A percentile compares a stretch with the other conserved stretches of the same genome.
Conservation (phyloP, 2,113 vertebrate species). For the Bujurquina vittata region DNA sequence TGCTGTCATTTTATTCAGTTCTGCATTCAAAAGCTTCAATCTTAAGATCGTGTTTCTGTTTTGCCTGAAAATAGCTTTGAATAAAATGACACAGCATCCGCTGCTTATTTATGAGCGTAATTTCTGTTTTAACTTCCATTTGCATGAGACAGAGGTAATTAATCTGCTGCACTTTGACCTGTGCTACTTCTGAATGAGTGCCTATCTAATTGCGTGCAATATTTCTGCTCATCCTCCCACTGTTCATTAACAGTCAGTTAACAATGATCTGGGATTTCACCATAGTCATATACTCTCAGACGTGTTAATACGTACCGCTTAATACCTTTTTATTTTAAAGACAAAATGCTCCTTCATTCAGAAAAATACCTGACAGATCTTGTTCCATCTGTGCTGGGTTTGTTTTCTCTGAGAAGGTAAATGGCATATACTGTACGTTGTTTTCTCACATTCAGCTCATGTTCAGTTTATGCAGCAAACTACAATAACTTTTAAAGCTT, state of each 20-base stretch:
- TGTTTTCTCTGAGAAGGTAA: background rate
- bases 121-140: constrained; percentile 33
- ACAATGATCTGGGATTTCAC: constrained; percentile 32
- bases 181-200: constrained; percentile 78
- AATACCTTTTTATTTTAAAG: background rate
- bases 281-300: constrained; percentile 53
- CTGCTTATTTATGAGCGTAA: background rate
- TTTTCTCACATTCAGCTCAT: background rate
- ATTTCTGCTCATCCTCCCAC: constrained; percentile 67
- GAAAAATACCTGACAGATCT: background rate
- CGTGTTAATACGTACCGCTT: constrained; percentile 24
- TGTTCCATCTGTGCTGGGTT: background rate
- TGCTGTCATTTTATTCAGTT: constrained; percentile 20
- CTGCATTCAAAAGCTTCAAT: constrained; percentile 20
- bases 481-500: background rate
- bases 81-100: constrained; percentile 3
- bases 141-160: constrained; percentile 49
- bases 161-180: constrained; percentile 75
- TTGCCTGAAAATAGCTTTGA: constrained; percentile 1
- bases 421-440: background rate
- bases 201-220: constrained; percentile 81
- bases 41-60: background rate
- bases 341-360: background rate
- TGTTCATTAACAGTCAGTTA: constrained; percentile 71
- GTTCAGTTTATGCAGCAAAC: constrained; percentile 3